These are phyloP conservation scores for Liopterus haemorrhoidalis DNA, from an alignment of 2,888 invertebrate species.

Conservation along the genomic window DNA sequence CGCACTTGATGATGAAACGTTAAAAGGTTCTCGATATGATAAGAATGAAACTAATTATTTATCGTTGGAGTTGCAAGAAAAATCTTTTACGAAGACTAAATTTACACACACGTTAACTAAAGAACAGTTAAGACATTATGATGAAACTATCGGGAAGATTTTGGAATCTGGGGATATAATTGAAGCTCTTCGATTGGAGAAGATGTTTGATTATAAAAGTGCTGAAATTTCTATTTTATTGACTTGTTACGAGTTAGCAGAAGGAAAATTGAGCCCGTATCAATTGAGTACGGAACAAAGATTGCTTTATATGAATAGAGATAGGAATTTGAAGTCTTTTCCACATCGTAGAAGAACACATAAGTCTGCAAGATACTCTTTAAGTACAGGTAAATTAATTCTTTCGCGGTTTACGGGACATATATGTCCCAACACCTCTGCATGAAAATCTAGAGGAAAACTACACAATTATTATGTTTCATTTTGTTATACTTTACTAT, in stretches of 20 bases:
- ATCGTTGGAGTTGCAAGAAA: constrained; percentile 43
- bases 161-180: constrained; percentile 54
- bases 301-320: constrained; percentile 47
- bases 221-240: constrained; percentile 55
- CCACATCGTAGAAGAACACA: constrained; percentile 44
- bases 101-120: constrained; percentile 40
- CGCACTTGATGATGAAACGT: constrained; percentile 32
- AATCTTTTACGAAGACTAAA: constrained; percentile 42
- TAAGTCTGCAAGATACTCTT: constrained; percentile 36
- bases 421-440: too few relatives aligned
- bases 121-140: constrained; percentile 46
- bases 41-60: constrained; percentile 35
- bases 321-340: constrained; percentile 42
- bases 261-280: constrained; percentile 56
- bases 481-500: too few relatives aligned
- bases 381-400: constrained; percentile 36
- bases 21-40: constrained; percentile 7
- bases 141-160: constrained; percentile 50
- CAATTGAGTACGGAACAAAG: constrained; percentile 61
- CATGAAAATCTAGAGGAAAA: too few relatives aligned
- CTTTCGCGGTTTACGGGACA: too few relatives aligned
- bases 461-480: too few relatives aligned
- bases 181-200: constrained; percentile 55
- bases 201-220: constrained; percentile 48
- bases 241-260: constrained; percentile 59